These are phyloP conservation scores for Nymphalis polychloros DNA, from an alignment of 2,888 invertebrate species.

Conservation along the genomic window DNA sequence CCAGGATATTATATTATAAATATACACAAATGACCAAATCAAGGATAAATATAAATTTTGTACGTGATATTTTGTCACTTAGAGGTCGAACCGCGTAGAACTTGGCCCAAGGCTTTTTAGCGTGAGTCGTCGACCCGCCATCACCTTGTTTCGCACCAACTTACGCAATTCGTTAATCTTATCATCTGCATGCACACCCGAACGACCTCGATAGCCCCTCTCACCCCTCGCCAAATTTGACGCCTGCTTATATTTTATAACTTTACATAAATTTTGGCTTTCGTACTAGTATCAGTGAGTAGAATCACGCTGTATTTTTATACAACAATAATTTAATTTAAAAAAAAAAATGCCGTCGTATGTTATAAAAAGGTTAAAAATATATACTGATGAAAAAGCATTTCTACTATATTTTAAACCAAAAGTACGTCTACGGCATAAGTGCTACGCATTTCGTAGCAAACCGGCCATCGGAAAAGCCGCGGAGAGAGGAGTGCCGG, in stretches of 20 bases:
- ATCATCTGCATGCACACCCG: slow-evolving; percentile 76
- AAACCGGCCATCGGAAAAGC: slow-evolving; percentile 61
- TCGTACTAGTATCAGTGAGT: neutral
- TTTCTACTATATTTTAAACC: slow-evolving; percentile 35
- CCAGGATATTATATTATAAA: too few species aligned
- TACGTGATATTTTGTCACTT: slow-evolving; percentile 57
- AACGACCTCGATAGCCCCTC: slow-evolving; percentile 65
- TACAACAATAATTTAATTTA: neutral
- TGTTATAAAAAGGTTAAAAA: neutral
- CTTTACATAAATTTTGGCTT: neutral
- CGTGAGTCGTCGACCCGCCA: slow-evolving; percentile 76
- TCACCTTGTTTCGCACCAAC: slow-evolving; percentile 76
- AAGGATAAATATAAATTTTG: slow-evolving; percentile 34
- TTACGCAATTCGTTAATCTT: slow-evolving; percentile 80
- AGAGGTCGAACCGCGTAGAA: slow-evolving; percentile 69
- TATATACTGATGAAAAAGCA: slow-evolving; percentile 7
- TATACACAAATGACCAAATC: neutral
- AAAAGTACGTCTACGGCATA: slow-evolving; percentile 54
- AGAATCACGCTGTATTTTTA: neutral
- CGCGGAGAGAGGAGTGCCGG: slow-evolving; percentile 69
- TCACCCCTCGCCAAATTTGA: slow-evolving; percentile 70
- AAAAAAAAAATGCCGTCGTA: neutral
- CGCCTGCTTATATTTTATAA: slow-evolving; percentile 45
- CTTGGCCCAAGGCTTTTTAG: slow-evolving; percentile 71
- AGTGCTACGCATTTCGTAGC: slow-evolving; percentile 62